Evolutionary conservation across 2,888 invertebrate species (phyloP).

Genomic region (Mystacides longicornis): DNA sequence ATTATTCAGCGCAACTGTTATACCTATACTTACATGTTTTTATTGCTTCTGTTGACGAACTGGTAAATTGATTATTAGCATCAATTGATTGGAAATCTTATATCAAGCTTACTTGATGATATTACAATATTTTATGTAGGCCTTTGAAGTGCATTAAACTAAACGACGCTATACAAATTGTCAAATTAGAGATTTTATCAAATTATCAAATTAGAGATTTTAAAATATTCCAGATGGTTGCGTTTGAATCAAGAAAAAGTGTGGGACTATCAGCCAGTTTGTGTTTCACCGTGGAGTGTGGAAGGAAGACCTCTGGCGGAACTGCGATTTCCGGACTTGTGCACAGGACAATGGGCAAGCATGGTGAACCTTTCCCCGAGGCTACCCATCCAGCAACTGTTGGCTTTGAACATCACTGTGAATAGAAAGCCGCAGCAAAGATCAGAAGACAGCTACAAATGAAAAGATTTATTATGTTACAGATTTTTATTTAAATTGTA

Average conservation of each 20-base stretch:
- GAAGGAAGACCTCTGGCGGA: conserved; percentile 62
- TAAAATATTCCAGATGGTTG: conserved; percentile 49
- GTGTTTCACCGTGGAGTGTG: conserved; percentile 63
- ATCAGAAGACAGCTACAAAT: conserved; percentile 41
- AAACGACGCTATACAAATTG: no score
- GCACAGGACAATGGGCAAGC: conserved; percentile 72
- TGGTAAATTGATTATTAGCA: no score
- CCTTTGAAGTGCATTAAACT: no score
- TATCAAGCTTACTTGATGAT: no score
- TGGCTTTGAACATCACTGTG: conserved; percentile 45
- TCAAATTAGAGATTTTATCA: no score
- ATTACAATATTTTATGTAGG: no score
- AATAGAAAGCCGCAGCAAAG: conserved; percentile 46
- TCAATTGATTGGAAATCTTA: no score
- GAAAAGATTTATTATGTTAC: no score
- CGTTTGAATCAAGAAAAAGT: conserved; percentile 58
- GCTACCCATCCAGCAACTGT: conserved; percentile 50
- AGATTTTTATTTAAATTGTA: no score
- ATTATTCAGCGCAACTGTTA: no score
- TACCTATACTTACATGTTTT: no score
- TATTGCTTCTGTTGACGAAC: no score
- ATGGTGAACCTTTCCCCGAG: conserved; percentile 64
- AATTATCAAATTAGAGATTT: neutral
- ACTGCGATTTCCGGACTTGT: conserved; percentile 64
- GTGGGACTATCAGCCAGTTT: conserved; percentile 63